A percentile compares a stretch with the other conserved stretches of the same genome.
Evolutionary conservation across 2,888 invertebrate genomes (phyloP).

Genomic region (Thalpophila matura): DNA sequence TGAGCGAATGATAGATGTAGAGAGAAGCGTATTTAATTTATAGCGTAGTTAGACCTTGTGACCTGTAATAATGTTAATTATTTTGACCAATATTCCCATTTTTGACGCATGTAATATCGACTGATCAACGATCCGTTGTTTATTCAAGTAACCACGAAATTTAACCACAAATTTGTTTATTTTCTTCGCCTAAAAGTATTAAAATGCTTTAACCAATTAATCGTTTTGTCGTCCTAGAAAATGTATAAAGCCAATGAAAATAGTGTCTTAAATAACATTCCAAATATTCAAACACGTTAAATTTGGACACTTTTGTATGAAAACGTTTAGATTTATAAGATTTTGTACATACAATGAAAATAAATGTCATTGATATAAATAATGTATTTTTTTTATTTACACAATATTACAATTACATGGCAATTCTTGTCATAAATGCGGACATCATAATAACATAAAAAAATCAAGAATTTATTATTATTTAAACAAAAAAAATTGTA

Average conservation of each 20-base stretch:
- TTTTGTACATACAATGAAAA: slow-evolving; percentile 91
- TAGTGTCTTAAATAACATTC: slow-evolving; percentile 90
- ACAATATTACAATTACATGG: slow-evolving; percentile 18
- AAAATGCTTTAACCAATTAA: slow-evolving; percentile 80
- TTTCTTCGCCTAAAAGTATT: slow-evolving; percentile 69
- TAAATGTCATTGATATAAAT: slow-evolving; percentile 89
- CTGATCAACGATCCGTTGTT: slow-evolving; percentile 53
- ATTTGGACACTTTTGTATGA: slow-evolving; percentile 90
- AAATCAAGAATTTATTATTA: too few relatives aligned
- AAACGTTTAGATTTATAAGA: slow-evolving; percentile 88
- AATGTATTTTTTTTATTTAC: slow-evolving; percentile 65
- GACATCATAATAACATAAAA: neutral
- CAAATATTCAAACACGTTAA: slow-evolving; percentile 87
- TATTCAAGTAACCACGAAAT: slow-evolving; percentile 54
- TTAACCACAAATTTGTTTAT: slow-evolving; percentile 63
- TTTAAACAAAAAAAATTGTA: too few relatives aligned
- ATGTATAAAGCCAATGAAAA: slow-evolving; percentile 86
- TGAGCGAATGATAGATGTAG: slow-evolving; percentile 81
- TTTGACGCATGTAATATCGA: slow-evolving; percentile 67
- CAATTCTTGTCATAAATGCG: slow-evolving; percentile 10
- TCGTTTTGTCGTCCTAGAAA: slow-evolving; percentile 79
- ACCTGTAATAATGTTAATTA: slow-evolving; percentile 80
- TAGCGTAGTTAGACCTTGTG: slow-evolving; percentile 84
- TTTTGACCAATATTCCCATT: slow-evolving; percentile 82
- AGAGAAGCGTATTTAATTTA: slow-evolving; percentile 84